Evolutionary conservation across 2,797 vertebrate species (phyloP).

Genomic region (Rhabdophis nuchalis): DNA sequence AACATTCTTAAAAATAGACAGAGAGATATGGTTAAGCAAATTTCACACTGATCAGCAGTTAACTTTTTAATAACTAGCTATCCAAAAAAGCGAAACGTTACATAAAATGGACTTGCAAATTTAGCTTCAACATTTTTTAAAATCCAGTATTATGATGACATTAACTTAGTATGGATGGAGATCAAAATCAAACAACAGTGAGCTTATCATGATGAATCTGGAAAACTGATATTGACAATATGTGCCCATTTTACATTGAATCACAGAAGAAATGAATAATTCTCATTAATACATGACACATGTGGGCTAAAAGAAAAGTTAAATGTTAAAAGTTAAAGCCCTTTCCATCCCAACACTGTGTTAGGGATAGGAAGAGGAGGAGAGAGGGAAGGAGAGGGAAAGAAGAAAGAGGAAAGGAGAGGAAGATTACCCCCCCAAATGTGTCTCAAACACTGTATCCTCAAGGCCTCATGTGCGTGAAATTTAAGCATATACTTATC

Average conservation of each 20-base stretch:
- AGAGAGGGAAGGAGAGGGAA: too few relatives aligned
- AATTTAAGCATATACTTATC: neutral
- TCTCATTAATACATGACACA: neutral
- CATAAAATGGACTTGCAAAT: neutral
- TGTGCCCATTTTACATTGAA: neutral
- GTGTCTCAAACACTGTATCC: neutral
- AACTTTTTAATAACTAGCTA: neutral
- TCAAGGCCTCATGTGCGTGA: neutral
- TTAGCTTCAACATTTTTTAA: neutral
- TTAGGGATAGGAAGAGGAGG: too few relatives aligned
- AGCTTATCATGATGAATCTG: neutral
- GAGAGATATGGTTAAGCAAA: neutral
- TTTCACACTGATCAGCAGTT: neutral
- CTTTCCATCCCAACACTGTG: neutral
- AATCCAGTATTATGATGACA: neutral
- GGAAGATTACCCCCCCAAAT: too few relatives aligned
- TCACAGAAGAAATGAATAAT: accelerated
- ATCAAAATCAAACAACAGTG: neutral
- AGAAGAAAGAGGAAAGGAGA: too few relatives aligned
- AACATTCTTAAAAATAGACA: slow-evolving; percentile 1
- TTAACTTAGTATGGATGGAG: neutral
- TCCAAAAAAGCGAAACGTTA: neutral
- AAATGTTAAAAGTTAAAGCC: neutral
- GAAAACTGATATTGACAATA: neutral
- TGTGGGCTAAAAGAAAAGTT: neutral